Evolutionary conservation across 2,113 vertebrate species (phyloP), one percentile per base, ranked within the genome.

Genomic region (Ahaetulla prasina): DNA sequence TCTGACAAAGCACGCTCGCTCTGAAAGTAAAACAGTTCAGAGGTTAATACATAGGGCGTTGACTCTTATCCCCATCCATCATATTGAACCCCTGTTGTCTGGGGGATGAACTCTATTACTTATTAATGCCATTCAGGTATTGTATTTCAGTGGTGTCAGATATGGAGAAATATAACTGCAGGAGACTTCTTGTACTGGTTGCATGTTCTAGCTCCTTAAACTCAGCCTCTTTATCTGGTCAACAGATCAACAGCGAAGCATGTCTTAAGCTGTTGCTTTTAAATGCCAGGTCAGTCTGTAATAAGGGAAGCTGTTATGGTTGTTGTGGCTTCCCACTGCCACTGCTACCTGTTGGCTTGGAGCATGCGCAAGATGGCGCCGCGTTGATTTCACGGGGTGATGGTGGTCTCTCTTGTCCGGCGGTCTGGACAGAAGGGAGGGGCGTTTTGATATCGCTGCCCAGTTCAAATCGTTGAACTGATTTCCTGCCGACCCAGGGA

Each of bases 1-100:
- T 93, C 96, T 90, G 97, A 94, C 88, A 95, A 89, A 84, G 95
- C 94, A 92, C 98, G 97, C 50, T 98, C 97, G 45, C 95, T 97
- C 98, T 98, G 90, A 2, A 80, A 1, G 84, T 74, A 63, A 92
- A 27, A 80, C 8, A 35, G 6, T 11, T 16, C 0, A 85, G 9
- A 90, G 18, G 63, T 90, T 68, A 85, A 88, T 43, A 89, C 27
- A 57, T 0, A 18, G 0, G 0, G 14, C 8, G 39, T 74, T 90
- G 35, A 88, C 53, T 88, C 18, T 0, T n/a, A 85, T 16, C 8
- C 25, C 14, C 39, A 18, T 16, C 35, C 25, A n/a, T 35, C 63
- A 80, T 80, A 80, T 43, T 80, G 74, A 80, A 8, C 12, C 11
- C 63, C 10, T 57, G 30, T n/a, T 68, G 27, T 30, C 27, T 30